A percentile compares a stretch with the other conserved stretches of the same genome.
These are phyloP conservation scores for Muscina levida DNA, from an alignment of 2,888 invertebrate species.

Conservation along the genomic window DNA sequence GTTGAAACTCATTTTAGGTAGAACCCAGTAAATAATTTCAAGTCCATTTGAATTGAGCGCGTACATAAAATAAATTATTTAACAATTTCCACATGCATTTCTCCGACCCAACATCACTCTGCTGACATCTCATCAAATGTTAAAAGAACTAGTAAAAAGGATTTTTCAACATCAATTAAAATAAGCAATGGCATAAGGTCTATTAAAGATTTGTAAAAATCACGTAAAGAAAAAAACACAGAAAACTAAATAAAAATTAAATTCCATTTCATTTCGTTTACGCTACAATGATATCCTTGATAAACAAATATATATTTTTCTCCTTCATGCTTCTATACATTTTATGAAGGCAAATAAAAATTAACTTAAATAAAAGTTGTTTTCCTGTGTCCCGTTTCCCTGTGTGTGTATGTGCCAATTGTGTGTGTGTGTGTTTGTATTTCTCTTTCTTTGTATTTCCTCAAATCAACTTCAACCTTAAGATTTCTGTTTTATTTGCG, in stretches of 20 bases:
- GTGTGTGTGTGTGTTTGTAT: neutral
- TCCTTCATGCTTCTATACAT: conserved; percentile 24
- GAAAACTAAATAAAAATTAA: conserved; percentile 36
- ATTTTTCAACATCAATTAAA: neutral
- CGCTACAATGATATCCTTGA: conserved; percentile 31
- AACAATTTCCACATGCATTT: too few species aligned
- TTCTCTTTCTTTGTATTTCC: conserved; percentile 24
- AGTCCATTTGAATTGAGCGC: neutral
- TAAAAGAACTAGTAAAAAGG: neutral
- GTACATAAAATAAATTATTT: too few species aligned
- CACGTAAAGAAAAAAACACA: conserved; percentile 24
- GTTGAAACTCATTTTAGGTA: neutral
- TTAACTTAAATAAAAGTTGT: conserved; percentile 46
- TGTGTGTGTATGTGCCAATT: neutral
- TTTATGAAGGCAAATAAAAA: conserved; percentile 51
- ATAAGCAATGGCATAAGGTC: conserved; percentile 21
- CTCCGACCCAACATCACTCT: neutral
- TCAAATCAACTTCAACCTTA: conserved; percentile 44
- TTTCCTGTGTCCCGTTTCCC: neutral
- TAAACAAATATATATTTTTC: conserved; percentile 27
- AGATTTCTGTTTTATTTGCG: conserved; percentile 30
- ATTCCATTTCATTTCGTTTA: conserved; percentile 23
- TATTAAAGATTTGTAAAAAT: conserved; percentile 7
- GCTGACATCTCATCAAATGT: conserved; percentile 4
- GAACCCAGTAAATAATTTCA: neutral